Conservation (phyloP, 2,888 invertebrate species). For the Calameuta idolon region DNA sequence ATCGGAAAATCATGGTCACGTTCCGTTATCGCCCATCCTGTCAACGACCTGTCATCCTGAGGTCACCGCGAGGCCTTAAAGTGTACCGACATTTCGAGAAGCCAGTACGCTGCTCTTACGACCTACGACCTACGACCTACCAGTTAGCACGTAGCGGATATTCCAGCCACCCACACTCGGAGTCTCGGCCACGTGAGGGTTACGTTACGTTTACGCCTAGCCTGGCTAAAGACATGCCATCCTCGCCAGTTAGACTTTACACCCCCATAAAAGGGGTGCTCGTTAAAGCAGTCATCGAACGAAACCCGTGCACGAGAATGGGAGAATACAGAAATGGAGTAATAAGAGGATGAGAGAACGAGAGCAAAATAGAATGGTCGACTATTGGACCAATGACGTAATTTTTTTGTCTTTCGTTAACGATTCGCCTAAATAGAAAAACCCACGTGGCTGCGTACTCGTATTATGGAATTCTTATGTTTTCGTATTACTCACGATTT, state of each 20-base stretch:
- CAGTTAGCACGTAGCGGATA: not conserved
- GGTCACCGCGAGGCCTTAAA: not conserved
- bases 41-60: conserved; percentile 14
- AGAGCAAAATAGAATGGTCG: not conserved
- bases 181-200: not conserved
- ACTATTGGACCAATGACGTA: not conserved
- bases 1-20: conserved; percentile 28
- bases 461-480: not conserved
- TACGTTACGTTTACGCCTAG: not conserved
- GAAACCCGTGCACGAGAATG: not conserved
- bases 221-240: not conserved
- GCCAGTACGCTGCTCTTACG: not conserved
- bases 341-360: not conserved
- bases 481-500: not conserved
- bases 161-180: not conserved
- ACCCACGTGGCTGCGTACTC: not conserved
- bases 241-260: not conserved
- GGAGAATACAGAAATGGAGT: not conserved
- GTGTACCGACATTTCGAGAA: not conserved
- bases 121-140: not conserved
- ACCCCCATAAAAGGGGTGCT: not conserved
- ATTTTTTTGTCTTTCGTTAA: not conserved
- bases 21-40: conserved; percentile 40
- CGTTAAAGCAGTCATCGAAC: not conserved
- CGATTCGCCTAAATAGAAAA: not conserved